These are phyloP conservation scores for Lasioglossum pauxillum DNA, from an alignment of 2,888 invertebrate genomes.

Conservation along the genomic window DNA sequence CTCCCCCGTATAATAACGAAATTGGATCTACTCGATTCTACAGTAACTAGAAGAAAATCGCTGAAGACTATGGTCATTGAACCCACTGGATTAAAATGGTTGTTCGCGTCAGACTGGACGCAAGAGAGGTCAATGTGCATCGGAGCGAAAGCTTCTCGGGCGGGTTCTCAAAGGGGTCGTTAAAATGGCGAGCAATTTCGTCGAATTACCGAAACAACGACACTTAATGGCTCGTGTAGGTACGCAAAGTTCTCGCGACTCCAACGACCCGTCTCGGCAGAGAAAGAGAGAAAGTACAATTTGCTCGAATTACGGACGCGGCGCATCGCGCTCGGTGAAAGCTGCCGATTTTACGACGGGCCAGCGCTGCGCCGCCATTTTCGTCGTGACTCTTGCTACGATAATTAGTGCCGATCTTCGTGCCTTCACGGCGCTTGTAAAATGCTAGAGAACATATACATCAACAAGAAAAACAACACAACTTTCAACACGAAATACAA, in stretches of 20 bases:
- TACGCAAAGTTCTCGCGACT: slow-evolving; percentile 1
- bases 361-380: not conserved
- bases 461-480: no score
- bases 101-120: not conserved
- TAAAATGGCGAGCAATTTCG: slow-evolving; percentile 67
- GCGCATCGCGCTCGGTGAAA: slow-evolving; percentile 57
- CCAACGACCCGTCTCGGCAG: not conserved
- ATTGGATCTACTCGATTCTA: not conserved
- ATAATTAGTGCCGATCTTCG: no score
- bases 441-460: no score
- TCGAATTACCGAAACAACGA: slow-evolving; percentile 63
- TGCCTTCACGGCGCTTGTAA: no score
- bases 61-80: not conserved
- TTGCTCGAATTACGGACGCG: slow-evolving; percentile 58
- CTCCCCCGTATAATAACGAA: not conserved
- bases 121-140: not conserved
- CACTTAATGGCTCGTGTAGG: slow-evolving; percentile 52
- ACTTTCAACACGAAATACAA: no score
- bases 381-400: not conserved
- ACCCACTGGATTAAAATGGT: not conserved
- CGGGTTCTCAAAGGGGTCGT: slow-evolving; percentile 56
- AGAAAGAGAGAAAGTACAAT: slow-evolving; percentile 50
- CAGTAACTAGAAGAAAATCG: not conserved
- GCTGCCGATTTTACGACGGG: slow-evolving; percentile 65
- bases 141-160: slow-evolving; percentile 47